Evolutionary conservation across 2,113 vertebrate species (phyloP), one percentile per base, ranked within the genome.

Genomic region (Actenoides hombroni): DNA sequence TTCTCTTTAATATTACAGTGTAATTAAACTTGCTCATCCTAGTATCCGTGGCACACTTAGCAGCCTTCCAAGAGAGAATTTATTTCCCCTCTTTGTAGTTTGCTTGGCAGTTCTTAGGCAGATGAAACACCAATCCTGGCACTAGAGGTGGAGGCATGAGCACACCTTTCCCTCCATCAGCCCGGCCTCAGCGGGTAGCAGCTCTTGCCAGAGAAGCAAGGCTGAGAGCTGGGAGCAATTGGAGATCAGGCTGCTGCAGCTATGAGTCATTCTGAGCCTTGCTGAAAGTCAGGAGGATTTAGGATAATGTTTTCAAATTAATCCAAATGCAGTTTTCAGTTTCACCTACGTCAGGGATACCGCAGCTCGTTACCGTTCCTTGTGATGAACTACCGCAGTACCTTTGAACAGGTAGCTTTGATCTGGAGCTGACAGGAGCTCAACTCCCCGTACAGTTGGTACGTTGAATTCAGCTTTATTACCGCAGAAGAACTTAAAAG

Each of bases 381-480:
- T 1, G 5, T 68, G 77, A 70, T 0, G 0, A 61, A 19, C 11
- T 20, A 10, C 6, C 0, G 1, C 87, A 33, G 65, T 8, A 53
- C 79, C 65, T 78, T 42, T 31, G 83, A 60, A 23, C 16, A 35
- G 51, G 46, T 12, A 57, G 76, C 88, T 95, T 40, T 90, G 42
- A 90, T 78, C 88, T 33, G 86, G n/a, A 63, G 65, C 75, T 46
- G 54, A 44, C 80, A 56, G 59, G 0, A 71, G 63, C 59, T 92
- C 80, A 39, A 42, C n/a, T 79, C 49, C 64, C 35, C 0, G 0
- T 8, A 19, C 49, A 26, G 37, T 20, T 1, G 26, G 25, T 33
- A 16, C 2, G 1, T 8, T 56, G 69, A 71, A 60, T 61, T 53
- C 49, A 80, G 49, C 46, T 2, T 2, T 33, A 16, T n/a, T 24